A percentile compares a stretch with the other conserved stretches of the same genome.
Evolutionary conservation across 2,888 invertebrate genomes (phyloP).

Genomic region (Brachyptera putata): DNA sequence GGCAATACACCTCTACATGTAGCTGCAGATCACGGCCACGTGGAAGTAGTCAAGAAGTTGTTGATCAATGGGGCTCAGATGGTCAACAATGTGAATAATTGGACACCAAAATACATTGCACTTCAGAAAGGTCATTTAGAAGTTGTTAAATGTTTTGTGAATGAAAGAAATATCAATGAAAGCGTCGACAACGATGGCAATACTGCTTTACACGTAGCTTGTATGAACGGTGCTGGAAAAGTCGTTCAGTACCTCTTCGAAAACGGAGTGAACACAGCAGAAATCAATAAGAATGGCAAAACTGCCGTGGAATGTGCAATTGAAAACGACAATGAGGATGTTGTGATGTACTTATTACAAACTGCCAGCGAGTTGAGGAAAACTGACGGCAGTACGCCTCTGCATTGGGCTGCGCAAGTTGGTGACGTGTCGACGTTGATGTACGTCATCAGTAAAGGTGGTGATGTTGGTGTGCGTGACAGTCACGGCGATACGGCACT

Average conservation of each 20-base stretch:
- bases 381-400: background rate
- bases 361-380: background rate
- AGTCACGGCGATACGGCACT: background rate
- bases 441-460: background rate
- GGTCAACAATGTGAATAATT: background rate
- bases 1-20: background rate
- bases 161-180: too few relatives aligned
- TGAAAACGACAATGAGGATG: background rate
- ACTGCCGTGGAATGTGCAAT: background rate
- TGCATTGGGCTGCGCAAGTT: background rate
- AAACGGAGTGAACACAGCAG: background rate
- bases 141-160: too few relatives aligned
- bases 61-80: background rate
- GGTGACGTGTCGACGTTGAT: background rate
- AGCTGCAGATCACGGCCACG: background rate
- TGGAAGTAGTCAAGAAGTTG: background rate
- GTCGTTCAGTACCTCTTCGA: background rate
- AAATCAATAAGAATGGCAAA: background rate
- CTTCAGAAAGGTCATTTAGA: too few relatives aligned
- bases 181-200: background rate
- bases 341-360: background rate
- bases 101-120: background rate
- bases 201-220: background rate
- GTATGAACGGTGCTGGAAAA: background rate
- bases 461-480: background rate